Percentiles rank a stretch among this genome's conserved stretches.
These are phyloP conservation scores for Eupithecia dodoneata DNA, from an alignment of 2,888 invertebrate species.

Conservation along the genomic window DNA sequence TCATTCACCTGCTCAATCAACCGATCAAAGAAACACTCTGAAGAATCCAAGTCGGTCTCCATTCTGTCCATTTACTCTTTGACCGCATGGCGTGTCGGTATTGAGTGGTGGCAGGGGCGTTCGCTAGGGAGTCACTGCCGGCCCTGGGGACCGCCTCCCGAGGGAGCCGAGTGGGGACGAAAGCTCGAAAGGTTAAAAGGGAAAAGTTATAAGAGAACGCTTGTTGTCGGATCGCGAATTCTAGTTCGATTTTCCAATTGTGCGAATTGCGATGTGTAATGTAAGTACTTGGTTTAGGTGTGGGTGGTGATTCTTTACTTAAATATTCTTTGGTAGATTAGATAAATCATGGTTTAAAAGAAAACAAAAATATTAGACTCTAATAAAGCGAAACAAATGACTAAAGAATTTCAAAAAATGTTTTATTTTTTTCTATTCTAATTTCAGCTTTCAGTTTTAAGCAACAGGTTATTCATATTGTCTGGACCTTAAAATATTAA, in stretches of 20 bases:
- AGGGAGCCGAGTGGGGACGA: slow-evolving; percentile 67
- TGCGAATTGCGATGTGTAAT: slow-evolving; percentile 49
- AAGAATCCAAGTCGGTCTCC: slow-evolving; percentile 18
- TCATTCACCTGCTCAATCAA: not conserved
- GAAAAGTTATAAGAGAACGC: slow-evolving; percentile 84
- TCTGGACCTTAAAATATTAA: not conserved
- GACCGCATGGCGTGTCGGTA: slow-evolving; percentile 82
- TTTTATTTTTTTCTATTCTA: not conserved
- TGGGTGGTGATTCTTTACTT: not conserved
- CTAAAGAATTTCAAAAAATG: not conserved
- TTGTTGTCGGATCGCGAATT: slow-evolving; percentile 79
- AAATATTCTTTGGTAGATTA: not conserved
- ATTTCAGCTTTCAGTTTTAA: not conserved
- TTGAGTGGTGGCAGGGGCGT: slow-evolving; percentile 81
- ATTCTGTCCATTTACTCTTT: slow-evolving; percentile 67
- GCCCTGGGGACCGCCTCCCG: slow-evolving; percentile 84
- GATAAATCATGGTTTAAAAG: not conserved
- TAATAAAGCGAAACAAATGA: not conserved
- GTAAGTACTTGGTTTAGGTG: not conserved
- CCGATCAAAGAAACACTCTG: not conserved
- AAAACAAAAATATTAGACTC: not conserved
- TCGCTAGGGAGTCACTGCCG: slow-evolving; percentile 73
- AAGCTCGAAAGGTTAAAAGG: slow-evolving; percentile 79
- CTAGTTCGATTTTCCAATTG: slow-evolving; percentile 76
- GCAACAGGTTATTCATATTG: not conserved